A percentile compares a stretch with the other conserved stretches of the same genome.
phyloP scores from a whole-genome alignment of 2,797 vertebrate genomes.

The Paedocypris micromegethes region DNA sequence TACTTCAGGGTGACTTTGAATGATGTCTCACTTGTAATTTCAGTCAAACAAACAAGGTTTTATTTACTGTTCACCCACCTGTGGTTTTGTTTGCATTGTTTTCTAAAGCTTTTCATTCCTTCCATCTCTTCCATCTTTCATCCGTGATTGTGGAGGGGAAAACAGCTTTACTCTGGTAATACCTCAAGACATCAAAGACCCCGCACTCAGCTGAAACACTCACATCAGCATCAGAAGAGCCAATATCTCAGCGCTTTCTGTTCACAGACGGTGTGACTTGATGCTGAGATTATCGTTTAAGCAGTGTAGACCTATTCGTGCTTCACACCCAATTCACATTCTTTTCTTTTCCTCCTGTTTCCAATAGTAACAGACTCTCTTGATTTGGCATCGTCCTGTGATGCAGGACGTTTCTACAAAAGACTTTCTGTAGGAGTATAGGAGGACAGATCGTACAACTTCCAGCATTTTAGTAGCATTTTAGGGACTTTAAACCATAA shows the following conservation, averaged over 20 bases:
- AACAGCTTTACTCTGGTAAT: constrained; percentile 5
- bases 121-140: constrained; percentile 8
- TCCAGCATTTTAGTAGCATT: too few species aligned
- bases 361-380: constrained; percentile 39
- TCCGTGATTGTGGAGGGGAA: constrained; percentile 8
- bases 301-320: constrained; percentile 42
- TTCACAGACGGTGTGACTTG: constrained; percentile 43
- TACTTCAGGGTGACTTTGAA: not conserved
- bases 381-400: constrained; percentile 34
- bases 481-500: too few species aligned
- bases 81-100: constrained; percentile 3
- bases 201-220: constrained; percentile 13
- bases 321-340: constrained; percentile 36
- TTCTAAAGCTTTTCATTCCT: not conserved
- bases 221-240: not conserved
- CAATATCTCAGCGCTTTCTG: not conserved
- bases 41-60: not conserved
- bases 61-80: not conserved
- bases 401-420: not conserved
- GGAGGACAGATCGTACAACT: not conserved
- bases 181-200: constrained; percentile 35
- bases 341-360: constrained; percentile 37
- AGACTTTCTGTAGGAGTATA: not conserved
- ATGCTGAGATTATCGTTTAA: constrained; percentile 50
- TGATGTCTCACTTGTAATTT: not conserved